Base-by-base conservation (phyloP, 2,113 vertebrate genomes). In the Ancistrus triradiatus region DNA sequence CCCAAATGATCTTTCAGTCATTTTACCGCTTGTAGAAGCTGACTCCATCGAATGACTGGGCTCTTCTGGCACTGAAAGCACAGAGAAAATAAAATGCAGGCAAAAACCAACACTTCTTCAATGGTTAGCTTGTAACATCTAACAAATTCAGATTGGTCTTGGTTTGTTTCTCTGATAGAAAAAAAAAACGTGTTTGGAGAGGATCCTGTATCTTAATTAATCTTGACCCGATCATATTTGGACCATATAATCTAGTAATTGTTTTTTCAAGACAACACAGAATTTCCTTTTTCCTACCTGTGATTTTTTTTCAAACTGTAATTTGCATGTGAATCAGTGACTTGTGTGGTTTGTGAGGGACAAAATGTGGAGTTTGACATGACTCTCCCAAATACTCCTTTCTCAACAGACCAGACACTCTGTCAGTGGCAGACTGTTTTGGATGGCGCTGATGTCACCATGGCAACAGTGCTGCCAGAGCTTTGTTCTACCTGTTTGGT, bases 391-490 rank as follows among this genome's bases (percentile, higher is more conserved):
- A 27, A 57, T 11, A 22, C 24, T 65, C 27, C n/a, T 24, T 47
- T 5, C 31, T 37, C 51, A 18, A 31, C 17, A 46, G 24, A 18
- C 50, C 50, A 64, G 40, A 55, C 40, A 24, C 15, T 6, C 11
- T 48, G 46, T 57, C 33, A 40, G 63, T 48, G 42, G 4, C 33
- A 58, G 44, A 58, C 22, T 58, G 33, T 38, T 58, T 38, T 49
- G 44, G 22, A 48, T 66, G 53, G 47, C 31, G 35, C 17, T 42
- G 43, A 52, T 55, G 64, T 85, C 64, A 64, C 83, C 78, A 85
- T 85, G 81, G 82, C 76, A 84, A 83, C 84, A 73, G 80, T 65
- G 31, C 52, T 18, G 17, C 69, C 70, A 74, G 48, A 37, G 63
- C 37, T 48, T 50, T 43, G 43, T 44, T 63, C 46, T 65, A 71